Evolutionary conservation across 2,888 invertebrate species (phyloP).

Genomic region (Pristionchus entomophagus): DNA sequence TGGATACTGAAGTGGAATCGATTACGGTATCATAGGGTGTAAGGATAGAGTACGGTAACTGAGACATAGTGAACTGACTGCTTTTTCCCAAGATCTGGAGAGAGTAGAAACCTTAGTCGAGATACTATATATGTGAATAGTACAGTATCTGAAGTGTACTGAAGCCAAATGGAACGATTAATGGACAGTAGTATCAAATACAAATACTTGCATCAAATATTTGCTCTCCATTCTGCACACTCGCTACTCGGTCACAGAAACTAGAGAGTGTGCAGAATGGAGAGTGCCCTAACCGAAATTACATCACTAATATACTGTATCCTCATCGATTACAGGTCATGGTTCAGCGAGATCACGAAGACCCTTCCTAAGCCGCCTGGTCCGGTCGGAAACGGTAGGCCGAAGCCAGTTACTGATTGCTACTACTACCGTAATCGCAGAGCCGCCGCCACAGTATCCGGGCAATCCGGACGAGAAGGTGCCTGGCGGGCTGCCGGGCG

Average conservation of each 20-base stretch:
- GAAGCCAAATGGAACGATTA: too few species aligned
- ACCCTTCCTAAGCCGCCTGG: conserved; percentile 55
- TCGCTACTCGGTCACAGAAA: neutral
- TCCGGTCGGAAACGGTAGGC: conserved; percentile 59
- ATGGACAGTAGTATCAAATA: too few species aligned
- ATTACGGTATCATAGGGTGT: too few species aligned
- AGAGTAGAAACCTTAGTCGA: too few species aligned
- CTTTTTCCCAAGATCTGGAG: too few species aligned
- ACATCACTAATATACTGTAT: too few species aligned
- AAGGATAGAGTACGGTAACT: too few species aligned
- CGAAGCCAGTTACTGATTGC: neutral
- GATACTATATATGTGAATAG: too few species aligned
- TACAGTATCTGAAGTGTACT: too few species aligned
- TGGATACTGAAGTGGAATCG: neutral
- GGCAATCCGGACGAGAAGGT: neutral
- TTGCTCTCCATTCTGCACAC: too few species aligned
- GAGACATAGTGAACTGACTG: too few species aligned
- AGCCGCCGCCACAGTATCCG: neutral
- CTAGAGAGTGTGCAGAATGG: neutral
- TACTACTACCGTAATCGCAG: neutral
- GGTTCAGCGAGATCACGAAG: conserved; percentile 72
- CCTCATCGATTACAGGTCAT: conserved; percentile 56
- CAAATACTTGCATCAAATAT: neutral
- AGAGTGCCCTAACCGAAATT: too few species aligned
- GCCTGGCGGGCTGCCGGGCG: neutral